Percentiles rank a stretch among this genome's conserved stretches.
Evolutionary conservation across 2,113 vertebrate species (phyloP).

Genomic region (Corvus cornix): DNA sequence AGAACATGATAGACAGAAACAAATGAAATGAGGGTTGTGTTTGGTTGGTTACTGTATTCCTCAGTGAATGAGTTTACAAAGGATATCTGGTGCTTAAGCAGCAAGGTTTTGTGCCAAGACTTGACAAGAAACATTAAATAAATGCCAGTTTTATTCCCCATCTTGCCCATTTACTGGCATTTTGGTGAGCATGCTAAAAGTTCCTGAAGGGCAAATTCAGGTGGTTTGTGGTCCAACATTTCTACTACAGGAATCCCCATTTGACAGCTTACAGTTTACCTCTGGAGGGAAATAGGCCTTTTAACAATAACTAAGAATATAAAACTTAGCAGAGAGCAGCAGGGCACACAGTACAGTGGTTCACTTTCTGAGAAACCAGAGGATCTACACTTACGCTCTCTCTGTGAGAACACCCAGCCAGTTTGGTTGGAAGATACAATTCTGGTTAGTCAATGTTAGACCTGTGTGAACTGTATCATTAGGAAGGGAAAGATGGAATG

Average conservation of each 20-base stretch:
- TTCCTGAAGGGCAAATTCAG: constrained; percentile 68
- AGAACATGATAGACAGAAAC: constrained; percentile 73
- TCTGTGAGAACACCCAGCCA: constrained; percentile 38
- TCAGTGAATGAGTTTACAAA: constrained; percentile 36
- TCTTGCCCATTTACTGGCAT: constrained; percentile 68
- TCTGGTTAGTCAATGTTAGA: constrained; percentile 60
- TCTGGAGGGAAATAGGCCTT: constrained; percentile 29
- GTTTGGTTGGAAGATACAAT: constrained; percentile 57
- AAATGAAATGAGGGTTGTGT: constrained; percentile 33
- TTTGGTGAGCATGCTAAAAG: constrained; percentile 53
- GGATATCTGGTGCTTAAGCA: constrained; percentile 65
- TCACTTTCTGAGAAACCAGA: constrained; percentile 43
- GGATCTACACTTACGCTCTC: background rate
- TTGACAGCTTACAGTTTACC: constrained; percentile 11
- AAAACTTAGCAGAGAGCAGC: constrained; percentile 50
- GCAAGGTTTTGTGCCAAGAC: constrained; percentile 63
- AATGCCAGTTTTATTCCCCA: constrained; percentile 73
- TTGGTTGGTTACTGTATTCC: constrained; percentile 43
- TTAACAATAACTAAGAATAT: background rate
- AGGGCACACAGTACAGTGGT: constrained; percentile 37
- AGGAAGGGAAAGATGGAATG: constrained; percentile 56
- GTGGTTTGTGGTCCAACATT: constrained; percentile 7
- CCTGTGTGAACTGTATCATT: constrained; percentile 35
- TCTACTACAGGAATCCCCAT: constrained; percentile 40
- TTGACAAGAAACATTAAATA: constrained; percentile 68